Evolutionary conservation across 2,888 invertebrate species (phyloP).

Genomic region (Drepanosiphum platanoidis): DNA sequence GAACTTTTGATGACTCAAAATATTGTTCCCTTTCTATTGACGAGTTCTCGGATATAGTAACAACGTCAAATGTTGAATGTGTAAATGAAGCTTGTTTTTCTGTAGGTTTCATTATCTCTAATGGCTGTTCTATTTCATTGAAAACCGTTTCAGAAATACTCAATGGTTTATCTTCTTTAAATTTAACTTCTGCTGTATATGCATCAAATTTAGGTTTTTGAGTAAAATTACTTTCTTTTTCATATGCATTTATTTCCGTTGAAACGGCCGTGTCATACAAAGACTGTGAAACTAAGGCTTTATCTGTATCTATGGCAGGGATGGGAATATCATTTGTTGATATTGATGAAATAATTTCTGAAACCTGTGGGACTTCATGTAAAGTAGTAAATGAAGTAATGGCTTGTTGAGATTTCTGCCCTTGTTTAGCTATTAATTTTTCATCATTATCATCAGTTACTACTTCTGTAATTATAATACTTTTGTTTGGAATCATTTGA

Average conservation of each 20-base stretch:
- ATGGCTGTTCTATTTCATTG: conserved; percentile 62
- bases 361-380: conserved; percentile 59
- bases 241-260: conserved; percentile 69
- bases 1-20: conserved; percentile 66
- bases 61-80: conserved; percentile 64
- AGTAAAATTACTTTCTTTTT: conserved; percentile 71
- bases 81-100: conserved; percentile 15
- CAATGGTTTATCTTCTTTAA: conserved; percentile 65
- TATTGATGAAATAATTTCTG: conserved; percentile 68
- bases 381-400: neutral
- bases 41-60: conserved; percentile 68
- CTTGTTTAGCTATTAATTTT: conserved; percentile 61
- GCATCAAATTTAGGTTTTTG: conserved; percentile 59
- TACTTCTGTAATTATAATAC: conserved; percentile 68
- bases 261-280: conserved; percentile 65
- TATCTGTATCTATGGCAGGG: conserved; percentile 67
- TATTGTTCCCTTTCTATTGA: conserved; percentile 71
- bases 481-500: conserved; percentile 64
- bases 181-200: conserved; percentile 64
- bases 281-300: conserved; percentile 68
- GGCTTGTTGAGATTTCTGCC: conserved; percentile 52
- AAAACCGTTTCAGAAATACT: conserved; percentile 58
- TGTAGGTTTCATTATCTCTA: conserved; percentile 11
- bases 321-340: conserved; percentile 66
- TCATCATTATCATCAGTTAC: conserved; percentile 67